A percentile compares a stretch with the other conserved stretches of the same genome.
phyloP scores from a whole-genome alignment of 2,797 vertebrate species.

The Acipenser ruthenus region DNA sequence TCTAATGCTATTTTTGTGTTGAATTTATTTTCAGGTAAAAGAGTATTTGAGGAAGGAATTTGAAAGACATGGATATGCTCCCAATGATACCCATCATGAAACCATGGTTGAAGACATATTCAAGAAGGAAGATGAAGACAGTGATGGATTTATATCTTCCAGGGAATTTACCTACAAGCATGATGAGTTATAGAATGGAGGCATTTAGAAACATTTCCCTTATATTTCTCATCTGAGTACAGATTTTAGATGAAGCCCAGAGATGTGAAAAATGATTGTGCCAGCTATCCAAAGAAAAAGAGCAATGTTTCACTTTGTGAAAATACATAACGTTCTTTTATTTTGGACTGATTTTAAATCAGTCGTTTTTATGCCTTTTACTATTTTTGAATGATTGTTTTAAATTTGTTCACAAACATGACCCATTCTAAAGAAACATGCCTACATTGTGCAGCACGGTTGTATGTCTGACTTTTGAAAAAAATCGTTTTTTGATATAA shows the following conservation, averaged over 20 bases:
- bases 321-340: background rate
- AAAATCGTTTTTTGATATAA: no score
- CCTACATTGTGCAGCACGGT: no score
- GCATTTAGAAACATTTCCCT: background rate
- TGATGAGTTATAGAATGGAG: conserved; percentile 73
- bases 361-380: no score
- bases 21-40: conserved; percentile 68
- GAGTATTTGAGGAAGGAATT: conserved; percentile 87
- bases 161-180: conserved; percentile 94
- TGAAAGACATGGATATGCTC: conserved; percentile 76
- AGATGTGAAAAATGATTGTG: no score
- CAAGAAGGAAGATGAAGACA: conserved; percentile 86
- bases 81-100: conserved; percentile 88
- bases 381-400: no score
- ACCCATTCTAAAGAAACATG: no score
- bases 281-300: background rate
- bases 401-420: no score
- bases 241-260: background rate
- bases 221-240: background rate
- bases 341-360: no score
- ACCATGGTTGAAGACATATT: conserved; percentile 87
- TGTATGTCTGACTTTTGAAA: no score
- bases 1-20: background rate
- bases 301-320: background rate
- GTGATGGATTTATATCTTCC: conserved; percentile 88